Base-by-base conservation (phyloP, 2,797 vertebrate genomes). In the Acanthopagrus latus region DNA sequence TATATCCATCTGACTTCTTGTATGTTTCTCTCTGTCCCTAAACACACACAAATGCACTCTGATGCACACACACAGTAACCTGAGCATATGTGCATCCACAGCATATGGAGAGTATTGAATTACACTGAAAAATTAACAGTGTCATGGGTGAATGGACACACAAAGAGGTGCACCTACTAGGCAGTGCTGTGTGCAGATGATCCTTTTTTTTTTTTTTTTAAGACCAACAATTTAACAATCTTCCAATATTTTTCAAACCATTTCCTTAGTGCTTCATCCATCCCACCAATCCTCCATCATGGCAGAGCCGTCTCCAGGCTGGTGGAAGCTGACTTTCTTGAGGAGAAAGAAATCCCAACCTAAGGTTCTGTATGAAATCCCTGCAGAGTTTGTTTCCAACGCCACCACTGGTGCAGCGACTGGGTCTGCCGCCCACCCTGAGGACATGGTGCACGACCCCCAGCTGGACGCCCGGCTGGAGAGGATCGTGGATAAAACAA, bases 291-390 rank as follows among this genome's bases (percentile, higher is more conserved):
- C 70, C 17, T 25, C 56, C 77, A 88, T 78, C 65, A 97, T 97
- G 95, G 95, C 95, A 0, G 97, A 98, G 5, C 87, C 92, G 0
- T 88, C 93, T 27, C 77, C 86, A 21, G 90, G 95, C 68, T 97
- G 97, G 97, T 98, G 97, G 97, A 97, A 97, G 87, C 80, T 97
- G 69, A 97, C 96, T 17, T 98, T 98, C 85, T 94, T 97, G 55
- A 90, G 96, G 76, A 97, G 96, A 85, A 97, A 96, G 56, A 97
- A 96, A 58, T 96, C 96, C 7, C 93, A 92, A 27, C 91, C 96
- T 44, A 88, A 95, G 71, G 96, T 96, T 64, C 90, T 96, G 68
- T 96, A 97, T 25, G 96, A 97, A 88, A 95, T 94, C 64, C 95
- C 97, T 0, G 93, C 94, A 1, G 92, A 96, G 47, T 89, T 80